phyloP scores from a whole-genome alignment of 2,797 vertebrate species.

The Paramormyrops hopkinsi region DNA sequence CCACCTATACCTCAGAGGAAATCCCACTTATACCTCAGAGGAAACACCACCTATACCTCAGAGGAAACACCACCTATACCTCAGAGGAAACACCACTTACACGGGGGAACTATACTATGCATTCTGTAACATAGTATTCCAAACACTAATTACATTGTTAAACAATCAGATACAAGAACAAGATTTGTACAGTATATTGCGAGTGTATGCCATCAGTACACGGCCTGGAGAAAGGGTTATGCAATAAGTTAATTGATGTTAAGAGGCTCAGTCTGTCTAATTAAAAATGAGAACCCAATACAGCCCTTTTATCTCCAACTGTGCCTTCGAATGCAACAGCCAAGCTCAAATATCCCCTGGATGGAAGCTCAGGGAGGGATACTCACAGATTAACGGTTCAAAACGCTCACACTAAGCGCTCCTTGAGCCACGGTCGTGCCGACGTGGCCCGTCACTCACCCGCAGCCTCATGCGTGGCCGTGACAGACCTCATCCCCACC shows the following conservation, averaged over 20 bases:
- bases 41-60: not conserved
- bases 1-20: not conserved
- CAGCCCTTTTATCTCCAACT: not conserved
- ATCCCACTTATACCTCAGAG: too few species aligned
- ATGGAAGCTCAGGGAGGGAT: not conserved
- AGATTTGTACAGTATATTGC: not conserved
- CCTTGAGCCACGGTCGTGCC: not conserved
- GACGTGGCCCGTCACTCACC: not conserved
- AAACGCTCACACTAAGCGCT: not conserved
- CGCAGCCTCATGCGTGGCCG: not conserved
- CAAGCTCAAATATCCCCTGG: not conserved
- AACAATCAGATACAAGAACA: not conserved
- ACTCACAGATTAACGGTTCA: not conserved
- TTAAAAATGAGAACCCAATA: conserved; percentile 8
- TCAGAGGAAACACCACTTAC: not conserved
- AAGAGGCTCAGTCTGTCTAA: not conserved
- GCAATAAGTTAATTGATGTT: conserved; percentile 11
- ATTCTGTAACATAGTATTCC: not conserved
- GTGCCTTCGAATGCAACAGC: not conserved
- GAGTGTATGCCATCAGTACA: not conserved
- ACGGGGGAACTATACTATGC: not conserved
- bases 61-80: not conserved
- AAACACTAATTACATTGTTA: not conserved
- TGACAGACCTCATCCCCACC: not conserved
- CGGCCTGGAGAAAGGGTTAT: not conserved